phyloP scores from a whole-genome alignment of 1,140 invertebrate genomes.

The Drosophila quadrilineata region DNA sequence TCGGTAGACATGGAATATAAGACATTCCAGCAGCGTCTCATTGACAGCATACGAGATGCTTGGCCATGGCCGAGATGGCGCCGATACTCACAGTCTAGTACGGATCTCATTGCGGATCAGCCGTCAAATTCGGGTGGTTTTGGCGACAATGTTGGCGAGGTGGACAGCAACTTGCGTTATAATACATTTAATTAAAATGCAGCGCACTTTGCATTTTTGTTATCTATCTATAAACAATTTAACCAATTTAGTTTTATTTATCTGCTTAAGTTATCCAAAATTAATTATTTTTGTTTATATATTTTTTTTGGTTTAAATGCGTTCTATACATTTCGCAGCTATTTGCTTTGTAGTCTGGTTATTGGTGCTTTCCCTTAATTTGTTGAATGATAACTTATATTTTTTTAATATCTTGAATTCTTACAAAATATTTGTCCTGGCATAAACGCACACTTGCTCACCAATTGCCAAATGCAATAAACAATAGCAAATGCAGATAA shows the following conservation, averaged over 20 bases:
- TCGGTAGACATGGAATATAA: slow-evolving; percentile 90
- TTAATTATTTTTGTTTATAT: too few species aligned
- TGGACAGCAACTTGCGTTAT: slow-evolving; percentile 76
- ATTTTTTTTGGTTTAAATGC: slow-evolving; percentile 43
- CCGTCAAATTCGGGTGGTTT: slow-evolving; percentile 31
- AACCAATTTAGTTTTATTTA: slow-evolving; percentile 60
- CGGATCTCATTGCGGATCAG: slow-evolving; percentile 68
- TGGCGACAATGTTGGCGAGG: slow-evolving; percentile 59
- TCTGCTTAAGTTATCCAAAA: slow-evolving; percentile 33
- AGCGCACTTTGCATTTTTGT: slow-evolving; percentile 35
- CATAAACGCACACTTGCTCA: slow-evolving; percentile 59
- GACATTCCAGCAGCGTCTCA: slow-evolving; percentile 89
- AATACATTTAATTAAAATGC: slow-evolving; percentile 65
- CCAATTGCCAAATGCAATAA: slow-evolving; percentile 62
- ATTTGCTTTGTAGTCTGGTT: slow-evolving; percentile 44
- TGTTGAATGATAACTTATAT: too few species aligned
- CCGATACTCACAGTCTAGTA: slow-evolving; percentile 61
- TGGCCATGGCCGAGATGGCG: slow-evolving; percentile 57
- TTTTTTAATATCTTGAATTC: slow-evolving; percentile 10
- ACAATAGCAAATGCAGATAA: slow-evolving; percentile 35
- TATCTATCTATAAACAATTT: slow-evolving; percentile 53
- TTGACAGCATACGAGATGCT: slow-evolving; percentile 86
- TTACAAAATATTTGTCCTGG: slow-evolving; percentile 20
- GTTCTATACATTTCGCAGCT: slow-evolving; percentile 40
- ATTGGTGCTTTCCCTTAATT: slow-evolving; percentile 16